A percentile compares a stretch with the other conserved stretches of the same genome.
These are phyloP conservation scores for Rhipidura dahli DNA, from an alignment of 2,113 vertebrate species.

Conservation along the genomic window DNA sequence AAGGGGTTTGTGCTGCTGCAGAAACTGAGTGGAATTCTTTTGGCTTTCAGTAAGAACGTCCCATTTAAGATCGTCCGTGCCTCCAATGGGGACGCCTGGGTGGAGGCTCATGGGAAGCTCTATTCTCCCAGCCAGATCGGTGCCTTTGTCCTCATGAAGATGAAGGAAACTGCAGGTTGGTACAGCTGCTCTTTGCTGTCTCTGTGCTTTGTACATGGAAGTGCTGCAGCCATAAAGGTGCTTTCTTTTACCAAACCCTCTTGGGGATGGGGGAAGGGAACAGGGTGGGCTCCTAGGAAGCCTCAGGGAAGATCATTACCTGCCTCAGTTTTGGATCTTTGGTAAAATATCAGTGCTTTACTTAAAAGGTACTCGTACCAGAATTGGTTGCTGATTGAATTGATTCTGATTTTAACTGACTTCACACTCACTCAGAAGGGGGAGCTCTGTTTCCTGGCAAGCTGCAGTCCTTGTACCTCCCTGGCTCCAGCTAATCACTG, in stretches of 20 bases:
- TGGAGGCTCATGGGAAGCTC: conserved; percentile 94
- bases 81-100: conserved; percentile 96
- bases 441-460: background rate
- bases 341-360: background rate
- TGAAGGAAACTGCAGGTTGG: conserved; percentile 98
- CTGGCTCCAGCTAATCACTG: background rate
- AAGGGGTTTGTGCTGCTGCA: background rate
- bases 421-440: background rate
- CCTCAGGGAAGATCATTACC: background rate
- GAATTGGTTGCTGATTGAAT: rapidly evolving
- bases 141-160: conserved; percentile 96
- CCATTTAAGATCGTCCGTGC: conserved; percentile 95
- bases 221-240: background rate
- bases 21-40: background rate
- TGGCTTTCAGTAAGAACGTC: conserved; percentile 87
- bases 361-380: rapidly evolving
- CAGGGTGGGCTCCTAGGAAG: background rate
- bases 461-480: background rate
- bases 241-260: background rate
- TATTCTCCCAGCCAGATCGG: conserved; percentile 97
- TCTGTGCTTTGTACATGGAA: background rate
- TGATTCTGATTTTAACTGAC: background rate
- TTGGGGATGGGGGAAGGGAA: rapidly evolving
- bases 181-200: background rate
- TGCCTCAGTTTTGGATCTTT: background rate